phyloP scores from a whole-genome alignment of 2,113 vertebrate genomes.

The Grammomys dolichurus region DNA sequence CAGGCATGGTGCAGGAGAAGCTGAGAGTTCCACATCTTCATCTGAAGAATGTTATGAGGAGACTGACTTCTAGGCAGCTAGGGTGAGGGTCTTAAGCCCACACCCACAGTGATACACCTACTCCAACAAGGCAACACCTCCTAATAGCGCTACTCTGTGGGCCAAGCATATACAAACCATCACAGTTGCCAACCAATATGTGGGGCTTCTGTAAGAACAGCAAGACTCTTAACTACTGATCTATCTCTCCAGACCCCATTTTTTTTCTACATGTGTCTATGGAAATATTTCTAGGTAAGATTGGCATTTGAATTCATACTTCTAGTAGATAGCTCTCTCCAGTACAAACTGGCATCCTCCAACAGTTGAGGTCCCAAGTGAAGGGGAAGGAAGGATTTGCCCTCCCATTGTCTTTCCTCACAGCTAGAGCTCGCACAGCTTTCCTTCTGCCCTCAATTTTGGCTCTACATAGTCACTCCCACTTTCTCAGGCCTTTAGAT shows the following conservation, averaged over 20 bases:
- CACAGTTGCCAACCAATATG: neutral
- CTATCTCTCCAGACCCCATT: neutral
- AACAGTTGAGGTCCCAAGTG: neutral
- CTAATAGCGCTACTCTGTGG: no score
- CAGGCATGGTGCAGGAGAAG: no score
- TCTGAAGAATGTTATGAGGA: no score
- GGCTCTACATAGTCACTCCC: neutral
- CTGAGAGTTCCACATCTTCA: no score
- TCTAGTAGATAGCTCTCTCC: neutral
- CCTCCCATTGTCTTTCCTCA: neutral
- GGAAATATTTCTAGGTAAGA: neutral
- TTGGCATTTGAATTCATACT: neutral
- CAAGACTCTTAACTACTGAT: neutral
- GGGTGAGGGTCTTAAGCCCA: no score
- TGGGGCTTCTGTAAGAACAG: neutral
- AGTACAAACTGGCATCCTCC: neutral
- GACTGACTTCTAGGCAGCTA: no score
- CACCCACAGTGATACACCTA: no score
- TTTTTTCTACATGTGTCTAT: neutral
- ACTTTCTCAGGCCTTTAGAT: neutral
- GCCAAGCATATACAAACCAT: no score
- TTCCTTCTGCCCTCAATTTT: neutral
- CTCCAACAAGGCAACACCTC: no score
- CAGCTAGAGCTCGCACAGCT: neutral
- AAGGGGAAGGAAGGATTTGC: neutral